Base-by-base conservation (phyloP, 1,140 invertebrate species). In the Xylocopa sonorina region DNA sequence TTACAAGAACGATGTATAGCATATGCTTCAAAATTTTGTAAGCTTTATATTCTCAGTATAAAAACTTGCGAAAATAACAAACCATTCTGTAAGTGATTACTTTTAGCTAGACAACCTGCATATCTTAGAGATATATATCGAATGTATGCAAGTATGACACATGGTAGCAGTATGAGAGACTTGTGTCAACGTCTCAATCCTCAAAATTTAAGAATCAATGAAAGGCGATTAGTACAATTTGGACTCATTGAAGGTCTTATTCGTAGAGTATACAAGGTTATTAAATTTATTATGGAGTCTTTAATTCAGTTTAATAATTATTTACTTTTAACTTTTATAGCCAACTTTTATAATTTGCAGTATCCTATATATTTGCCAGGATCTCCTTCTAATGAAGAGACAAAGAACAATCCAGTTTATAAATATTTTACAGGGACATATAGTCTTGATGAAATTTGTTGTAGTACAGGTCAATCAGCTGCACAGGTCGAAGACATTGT, bases 401-500 rank as follows among this genome's bases (percentile, higher is more conserved):
- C 74, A 12, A 89, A 87, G 64, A 92, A 78, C 58, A 90, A 92
- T 85, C 82, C 88, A 16, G 72, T 91, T 69, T 93, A 93, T 78
- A 94, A 95, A 63, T 95, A 96, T 87, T 98, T 98, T 88, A 97
- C 96, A 66, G 98, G 98, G 5, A 90, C 94, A 1, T 95, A 96
- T 57, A 97, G 95, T 88, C 95, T 96, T 58, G 98, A 99, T 93
- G 97, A 98, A 93, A 98, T 99, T 86, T 98, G 98, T 88, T 97
- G 97, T 89, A 94, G 95, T 73, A 96, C 96, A n/a, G 96, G 96
- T n/a, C 92, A 98, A 57, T 96, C 95, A 68, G 94, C 96, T 32
- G 94, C 95, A 62, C 96, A 97, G 83, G 94, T 99, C 41, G 97
- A 98, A 89, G 96, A 97, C 80, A 95, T 96, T 71, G 95, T 98